These are phyloP conservation scores for Augiades crinisus DNA, from an alignment of 2,888 invertebrate genomes.

Conservation along the genomic window DNA sequence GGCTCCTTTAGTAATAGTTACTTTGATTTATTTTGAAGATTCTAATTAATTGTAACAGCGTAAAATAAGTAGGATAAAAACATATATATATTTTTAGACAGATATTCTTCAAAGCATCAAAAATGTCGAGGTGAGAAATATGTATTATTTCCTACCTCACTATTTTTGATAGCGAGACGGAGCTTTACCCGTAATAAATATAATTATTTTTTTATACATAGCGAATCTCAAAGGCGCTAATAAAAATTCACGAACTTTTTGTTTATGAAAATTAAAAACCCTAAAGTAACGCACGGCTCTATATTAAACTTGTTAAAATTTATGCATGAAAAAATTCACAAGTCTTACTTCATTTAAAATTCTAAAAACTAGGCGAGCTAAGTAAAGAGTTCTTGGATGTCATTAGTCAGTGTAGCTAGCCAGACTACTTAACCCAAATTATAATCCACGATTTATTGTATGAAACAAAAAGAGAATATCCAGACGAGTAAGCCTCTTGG, in stretches of 20 bases:
- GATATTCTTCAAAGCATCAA: too few relatives aligned
- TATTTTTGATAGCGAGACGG: too few relatives aligned
- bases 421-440: constrained; percentile 8
- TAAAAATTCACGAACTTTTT: background rate
- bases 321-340: constrained; percentile 6
- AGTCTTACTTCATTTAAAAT: constrained; percentile 13
- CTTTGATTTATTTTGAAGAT: too few relatives aligned
- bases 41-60: too few relatives aligned
- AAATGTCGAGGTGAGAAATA: too few relatives aligned
- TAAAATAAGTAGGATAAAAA: too few relatives aligned
- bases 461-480: background rate
- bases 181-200: too few relatives aligned
- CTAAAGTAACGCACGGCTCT: background rate
- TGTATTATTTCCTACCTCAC: too few relatives aligned
- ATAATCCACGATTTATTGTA: background rate
- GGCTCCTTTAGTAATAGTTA: too few relatives aligned
- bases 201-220: too few relatives aligned
- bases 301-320: background rate
- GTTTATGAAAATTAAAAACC: background rate
- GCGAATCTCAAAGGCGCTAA: background rate
- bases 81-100: too few relatives aligned
- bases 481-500: too few relatives aligned
- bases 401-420: constrained; percentile 9
- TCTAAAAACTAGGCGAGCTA: constrained; percentile 12
- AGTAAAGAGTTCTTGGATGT: constrained; percentile 10